A percentile compares a stretch with the other conserved stretches of the same genome.
Conservation (phyloP, 2,888 invertebrate species). For the Andrena camellia region DNA sequence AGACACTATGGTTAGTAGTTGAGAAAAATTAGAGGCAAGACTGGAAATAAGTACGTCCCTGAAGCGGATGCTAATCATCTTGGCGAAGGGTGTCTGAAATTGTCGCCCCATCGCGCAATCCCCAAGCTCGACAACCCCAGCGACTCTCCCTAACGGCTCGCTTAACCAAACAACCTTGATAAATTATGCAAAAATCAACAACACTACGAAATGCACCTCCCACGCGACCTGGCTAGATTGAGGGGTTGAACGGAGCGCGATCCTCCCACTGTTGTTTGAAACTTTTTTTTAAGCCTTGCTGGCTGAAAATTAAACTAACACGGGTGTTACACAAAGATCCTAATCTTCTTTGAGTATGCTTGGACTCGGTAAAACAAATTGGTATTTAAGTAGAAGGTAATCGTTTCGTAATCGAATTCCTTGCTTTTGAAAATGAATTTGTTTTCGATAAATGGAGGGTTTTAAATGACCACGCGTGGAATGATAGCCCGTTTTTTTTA, state of each 20-base stretch:
- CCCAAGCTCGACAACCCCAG: constrained; percentile 73
- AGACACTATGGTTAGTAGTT: neutral
- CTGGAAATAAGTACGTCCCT: constrained; percentile 75
- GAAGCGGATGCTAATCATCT: constrained; percentile 82
- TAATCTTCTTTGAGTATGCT: neutral
- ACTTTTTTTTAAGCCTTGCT: constrained; percentile 2
- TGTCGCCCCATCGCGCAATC: constrained; percentile 79
- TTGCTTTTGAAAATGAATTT: neutral
- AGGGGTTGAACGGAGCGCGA: constrained; percentile 26
- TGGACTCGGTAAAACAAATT: neutral
- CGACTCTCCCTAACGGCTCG: constrained; percentile 79
- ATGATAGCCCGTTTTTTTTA: constrained; percentile 39
- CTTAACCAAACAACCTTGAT: constrained; percentile 84
- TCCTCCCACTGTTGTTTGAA: constrained; percentile 27
- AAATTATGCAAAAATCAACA: constrained; percentile 85
- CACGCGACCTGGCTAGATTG: constrained; percentile 58
- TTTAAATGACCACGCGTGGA: neutral
- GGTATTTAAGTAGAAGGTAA: too few relatives aligned
- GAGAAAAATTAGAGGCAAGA: constrained; percentile 49
- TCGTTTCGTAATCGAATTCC: neutral
- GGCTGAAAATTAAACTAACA: neutral
- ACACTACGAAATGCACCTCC: constrained; percentile 78
- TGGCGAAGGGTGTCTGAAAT: constrained; percentile 82
- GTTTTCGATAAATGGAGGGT: neutral
- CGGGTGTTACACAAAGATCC: neutral